A percentile compares a stretch with the other conserved stretches of the same genome.
These are phyloP conservation scores for Autographa pulchrina DNA, from an alignment of 2,888 invertebrate species.

Conservation along the genomic window DNA sequence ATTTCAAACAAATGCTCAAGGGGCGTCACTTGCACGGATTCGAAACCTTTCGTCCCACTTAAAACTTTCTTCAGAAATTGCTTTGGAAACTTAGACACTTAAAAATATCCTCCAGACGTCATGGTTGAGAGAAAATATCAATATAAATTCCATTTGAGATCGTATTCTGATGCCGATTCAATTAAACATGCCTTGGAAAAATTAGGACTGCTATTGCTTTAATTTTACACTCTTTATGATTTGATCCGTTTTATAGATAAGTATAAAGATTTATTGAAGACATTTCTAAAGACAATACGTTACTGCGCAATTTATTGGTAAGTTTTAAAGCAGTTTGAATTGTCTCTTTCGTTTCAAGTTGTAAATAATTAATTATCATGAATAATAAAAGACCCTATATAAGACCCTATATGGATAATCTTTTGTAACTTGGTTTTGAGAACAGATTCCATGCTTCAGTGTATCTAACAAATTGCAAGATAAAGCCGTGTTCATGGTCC, in stretches of 20 bases:
- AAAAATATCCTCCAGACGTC: constrained; percentile 50
- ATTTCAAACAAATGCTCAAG: constrained; percentile 54
- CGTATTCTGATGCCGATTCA: constrained; percentile 20
- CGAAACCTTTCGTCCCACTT: constrained; percentile 55
- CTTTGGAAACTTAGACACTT: constrained; percentile 58
- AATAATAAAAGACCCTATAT: no score
- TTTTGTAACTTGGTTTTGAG: not conserved
- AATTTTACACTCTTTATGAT: constrained; percentile 18
- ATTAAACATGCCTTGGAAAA: constrained; percentile 21
- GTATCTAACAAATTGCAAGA: constrained; percentile 3
- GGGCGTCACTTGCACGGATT: constrained; percentile 55
- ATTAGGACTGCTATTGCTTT: constrained; percentile 22
- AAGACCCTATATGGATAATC: no score
- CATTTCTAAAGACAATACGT: no score
- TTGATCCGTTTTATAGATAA: not conserved
- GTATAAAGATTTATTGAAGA: not conserved
- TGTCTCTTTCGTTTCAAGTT: no score
- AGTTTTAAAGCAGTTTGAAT: no score
- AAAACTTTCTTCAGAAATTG: constrained; percentile 58
- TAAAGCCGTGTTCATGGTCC: constrained; percentile 22
- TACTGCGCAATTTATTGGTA: no score
- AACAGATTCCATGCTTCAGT: not conserved
- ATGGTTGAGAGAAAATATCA: constrained; percentile 47
- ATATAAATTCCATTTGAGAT: constrained; percentile 49
- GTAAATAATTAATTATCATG: no score